Base-by-base conservation (phyloP, 2,797 vertebrate genomes). In the Neosilurus mollespiculum region DNA sequence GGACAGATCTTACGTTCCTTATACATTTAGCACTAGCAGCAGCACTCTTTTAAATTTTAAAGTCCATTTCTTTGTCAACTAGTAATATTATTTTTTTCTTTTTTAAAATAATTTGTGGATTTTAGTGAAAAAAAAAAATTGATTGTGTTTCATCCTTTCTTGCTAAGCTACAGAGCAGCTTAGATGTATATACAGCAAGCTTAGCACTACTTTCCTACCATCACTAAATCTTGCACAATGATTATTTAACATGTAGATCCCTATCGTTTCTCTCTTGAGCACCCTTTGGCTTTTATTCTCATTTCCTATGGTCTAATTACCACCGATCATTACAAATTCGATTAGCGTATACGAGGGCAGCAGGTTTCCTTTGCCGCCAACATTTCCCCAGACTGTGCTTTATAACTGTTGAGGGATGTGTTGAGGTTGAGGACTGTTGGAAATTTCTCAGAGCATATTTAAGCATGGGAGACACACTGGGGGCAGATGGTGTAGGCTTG, bases 271-370 rank as follows among this genome's bases (percentile, higher is more conserved):
- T 85, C 84, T 59, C 73, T 34, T 16, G 59, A 78, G 72, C 43
- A 22, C 56, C 18, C 26, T 72, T 81, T 70, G 49, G 65, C 34
- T 70, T 85, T 81, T 49, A 58, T 59, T 85, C 65, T 81, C 73
- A 81, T 81, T 81, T 85, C 65, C 58, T 81, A 65, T 1, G 20
- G 65, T 81, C 73, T 85, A 85, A 85, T 85, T 85, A 78, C 84
- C 26, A 16, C 64, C 16, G 75, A 85, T 85, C 64, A 79, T 75
- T 79, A 70, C 65, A 83, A 83, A 73, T 82, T 83, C 62, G 72
- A 86, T 84, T 76, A 79, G 61, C 62, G 49, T 43, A 62, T 77
- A 71, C 59, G 49, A 65, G 61, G 51, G 66, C 34, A 76, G 16
- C 11, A 56, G 62, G 53, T 87, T 84, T 67, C 75, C 53, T 84